A percentile compares a stretch with the other conserved stretches of the same genome.
Evolutionary conservation across 2,113 vertebrate species (phyloP).

Genomic region (Machaerirhynchus nigripectus): DNA sequence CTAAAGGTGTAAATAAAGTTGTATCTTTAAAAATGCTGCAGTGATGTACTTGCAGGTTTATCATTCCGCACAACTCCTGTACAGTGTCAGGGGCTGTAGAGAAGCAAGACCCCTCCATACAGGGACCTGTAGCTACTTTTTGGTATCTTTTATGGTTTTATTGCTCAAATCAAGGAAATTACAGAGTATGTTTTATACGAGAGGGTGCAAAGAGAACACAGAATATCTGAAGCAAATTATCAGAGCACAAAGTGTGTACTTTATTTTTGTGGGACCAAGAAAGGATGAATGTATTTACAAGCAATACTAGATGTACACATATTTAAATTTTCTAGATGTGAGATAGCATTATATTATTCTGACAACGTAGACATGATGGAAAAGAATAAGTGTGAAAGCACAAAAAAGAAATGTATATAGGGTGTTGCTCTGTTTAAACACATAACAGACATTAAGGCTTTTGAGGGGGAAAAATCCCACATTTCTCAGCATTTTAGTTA

Average conservation of each 20-base stretch:
- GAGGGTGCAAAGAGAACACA: background rate
- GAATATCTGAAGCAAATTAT: background rate
- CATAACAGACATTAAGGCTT: background rate
- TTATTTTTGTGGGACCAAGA: background rate
- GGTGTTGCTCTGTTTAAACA: background rate
- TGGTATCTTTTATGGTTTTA: background rate
- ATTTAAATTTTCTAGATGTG: background rate
- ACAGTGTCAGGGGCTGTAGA: background rate
- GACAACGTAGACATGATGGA: background rate
- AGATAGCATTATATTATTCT: background rate
- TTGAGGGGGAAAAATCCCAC: rapidly evolving
- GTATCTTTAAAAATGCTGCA: background rate
- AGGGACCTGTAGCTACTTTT: background rate
- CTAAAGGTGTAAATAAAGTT: background rate
- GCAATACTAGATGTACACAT: background rate
- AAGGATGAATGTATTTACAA: background rate
- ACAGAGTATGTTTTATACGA: background rate
- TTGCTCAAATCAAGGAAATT: background rate
- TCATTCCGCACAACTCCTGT: background rate
- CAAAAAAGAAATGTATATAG: background rate
- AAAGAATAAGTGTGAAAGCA: background rate
- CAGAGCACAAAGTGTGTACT: background rate
- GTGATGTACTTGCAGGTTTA: background rate
- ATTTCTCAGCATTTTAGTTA: background rate
- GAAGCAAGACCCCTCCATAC: background rate